These are phyloP conservation scores for Drosophila demipolita DNA, from an alignment of 2,888 invertebrate species.

Conservation along the genomic window DNA sequence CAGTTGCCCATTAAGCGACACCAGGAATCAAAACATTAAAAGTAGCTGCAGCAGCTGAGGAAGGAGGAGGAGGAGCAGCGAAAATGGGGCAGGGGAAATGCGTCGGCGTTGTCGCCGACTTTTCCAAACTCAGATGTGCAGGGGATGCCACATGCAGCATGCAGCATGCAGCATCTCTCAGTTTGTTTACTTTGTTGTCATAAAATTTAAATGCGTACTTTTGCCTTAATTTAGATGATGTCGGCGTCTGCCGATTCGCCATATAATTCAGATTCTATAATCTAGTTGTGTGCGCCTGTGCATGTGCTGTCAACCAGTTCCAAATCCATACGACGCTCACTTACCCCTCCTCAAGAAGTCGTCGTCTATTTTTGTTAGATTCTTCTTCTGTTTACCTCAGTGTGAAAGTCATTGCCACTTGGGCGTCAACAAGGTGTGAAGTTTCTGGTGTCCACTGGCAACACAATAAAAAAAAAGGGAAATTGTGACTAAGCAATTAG, in stretches of 20 bases:
- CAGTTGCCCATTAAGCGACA: constrained; percentile 76
- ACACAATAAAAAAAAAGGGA: not conserved
- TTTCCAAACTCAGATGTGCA: constrained; percentile 6
- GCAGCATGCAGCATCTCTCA: constrained; percentile 31
- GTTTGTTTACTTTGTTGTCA: constrained; percentile 74
- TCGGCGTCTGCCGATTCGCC: constrained; percentile 37
- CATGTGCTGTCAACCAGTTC: constrained; percentile 17
- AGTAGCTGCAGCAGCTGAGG: constrained; percentile 21
- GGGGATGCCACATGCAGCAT: constrained; percentile 29
- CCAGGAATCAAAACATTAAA: constrained; percentile 69
- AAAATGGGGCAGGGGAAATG: not conserved
- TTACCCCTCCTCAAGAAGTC: not conserved
- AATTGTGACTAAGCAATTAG: constrained; percentile 11
- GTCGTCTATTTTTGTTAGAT: constrained; percentile 15
- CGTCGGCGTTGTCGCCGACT: constrained; percentile 23
- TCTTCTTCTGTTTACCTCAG: not conserved
- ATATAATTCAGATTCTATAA: not conserved
- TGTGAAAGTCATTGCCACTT: constrained; percentile 39
- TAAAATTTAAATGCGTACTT: constrained; percentile 82
- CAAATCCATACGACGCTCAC: not conserved
- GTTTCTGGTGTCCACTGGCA: not conserved
- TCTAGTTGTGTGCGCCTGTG: constrained; percentile 12
- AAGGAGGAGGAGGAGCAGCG: not conserved
- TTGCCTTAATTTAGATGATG: constrained; percentile 80
- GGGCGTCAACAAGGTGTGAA: constrained; percentile 20